Evolutionary conservation across 1,140 invertebrate species (phyloP).

Genomic region (Drosophila takahashii): DNA sequence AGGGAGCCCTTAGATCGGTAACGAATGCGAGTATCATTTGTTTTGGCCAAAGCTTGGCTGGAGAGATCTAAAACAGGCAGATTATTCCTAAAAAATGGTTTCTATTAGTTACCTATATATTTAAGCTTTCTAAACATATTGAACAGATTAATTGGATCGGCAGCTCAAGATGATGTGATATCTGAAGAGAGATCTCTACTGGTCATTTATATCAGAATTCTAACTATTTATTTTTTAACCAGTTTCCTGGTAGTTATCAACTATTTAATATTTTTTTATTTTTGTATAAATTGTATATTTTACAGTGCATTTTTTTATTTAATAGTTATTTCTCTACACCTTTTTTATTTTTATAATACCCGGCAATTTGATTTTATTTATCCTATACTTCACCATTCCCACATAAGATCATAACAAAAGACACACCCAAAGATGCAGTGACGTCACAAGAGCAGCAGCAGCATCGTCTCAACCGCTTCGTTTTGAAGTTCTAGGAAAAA

Average conservation of each 20-base stretch:
- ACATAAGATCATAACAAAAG: neutral
- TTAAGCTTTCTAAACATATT: constrained; percentile 8
- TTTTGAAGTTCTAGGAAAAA: constrained; percentile 80
- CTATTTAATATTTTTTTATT: too few species aligned
- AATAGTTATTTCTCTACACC: too few species aligned
- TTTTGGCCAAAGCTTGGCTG: constrained; percentile 28
- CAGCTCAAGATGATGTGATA: constrained; percentile 1
- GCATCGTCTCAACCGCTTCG: constrained; percentile 21
- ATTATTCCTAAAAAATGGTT: constrained; percentile 37
- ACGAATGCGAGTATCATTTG: constrained; percentile 23
- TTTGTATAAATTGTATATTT: too few species aligned
- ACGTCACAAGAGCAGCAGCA: constrained; percentile 52
- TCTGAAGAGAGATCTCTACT: neutral
- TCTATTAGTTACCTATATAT: constrained; percentile 35
- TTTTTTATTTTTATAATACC: too few species aligned
- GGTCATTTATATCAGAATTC: neutral
- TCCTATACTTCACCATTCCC: neutral
- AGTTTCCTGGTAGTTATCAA: too few species aligned
- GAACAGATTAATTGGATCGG: neutral
- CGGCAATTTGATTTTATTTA: neutral
- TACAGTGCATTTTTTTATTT: too few species aligned
- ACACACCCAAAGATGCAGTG: constrained; percentile 26
- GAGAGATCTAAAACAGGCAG: constrained; percentile 21
- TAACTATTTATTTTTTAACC: too few species aligned
- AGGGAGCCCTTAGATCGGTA: constrained; percentile 2